Conservation (phyloP, 2,797 vertebrate species). For the Buphagus erythrorhynchus region DNA sequence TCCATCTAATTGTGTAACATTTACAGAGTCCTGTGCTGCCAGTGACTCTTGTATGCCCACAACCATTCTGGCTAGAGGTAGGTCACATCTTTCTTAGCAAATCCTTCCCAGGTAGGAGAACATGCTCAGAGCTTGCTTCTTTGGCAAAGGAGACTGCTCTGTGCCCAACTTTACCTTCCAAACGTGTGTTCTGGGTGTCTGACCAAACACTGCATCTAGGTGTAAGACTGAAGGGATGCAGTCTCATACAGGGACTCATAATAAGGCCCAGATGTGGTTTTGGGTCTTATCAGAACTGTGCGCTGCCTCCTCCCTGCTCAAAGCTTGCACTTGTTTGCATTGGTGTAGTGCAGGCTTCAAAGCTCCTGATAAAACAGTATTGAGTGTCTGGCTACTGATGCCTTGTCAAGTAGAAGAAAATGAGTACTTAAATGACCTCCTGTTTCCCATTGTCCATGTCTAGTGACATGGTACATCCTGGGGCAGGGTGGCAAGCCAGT, state of each 20-base stretch:
- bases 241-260: fast-evolving
- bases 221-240: not conserved
- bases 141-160: not conserved
- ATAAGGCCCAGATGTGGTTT: not conserved
- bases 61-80: not conserved
- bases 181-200: not conserved
- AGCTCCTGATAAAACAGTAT: not conserved
- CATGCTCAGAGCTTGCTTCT: not conserved
- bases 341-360: not conserved
- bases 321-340: fast-evolving
- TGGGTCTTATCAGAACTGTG: not conserved
- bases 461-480: conserved; percentile 3
- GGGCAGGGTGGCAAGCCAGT: not conserved
- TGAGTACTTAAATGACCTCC: not conserved
- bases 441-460: not conserved
- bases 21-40: not conserved
- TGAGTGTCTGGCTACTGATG: not conserved
- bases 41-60: not conserved
- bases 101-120: not conserved
- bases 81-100: not conserved
- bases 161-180: not conserved
- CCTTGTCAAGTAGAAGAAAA: not conserved
- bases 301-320: not conserved
- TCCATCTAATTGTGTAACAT: not conserved
- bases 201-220: not conserved